Evolutionary conservation across 2,113 vertebrate species (phyloP).

Genomic region (Chloebia gouldiae): DNA sequence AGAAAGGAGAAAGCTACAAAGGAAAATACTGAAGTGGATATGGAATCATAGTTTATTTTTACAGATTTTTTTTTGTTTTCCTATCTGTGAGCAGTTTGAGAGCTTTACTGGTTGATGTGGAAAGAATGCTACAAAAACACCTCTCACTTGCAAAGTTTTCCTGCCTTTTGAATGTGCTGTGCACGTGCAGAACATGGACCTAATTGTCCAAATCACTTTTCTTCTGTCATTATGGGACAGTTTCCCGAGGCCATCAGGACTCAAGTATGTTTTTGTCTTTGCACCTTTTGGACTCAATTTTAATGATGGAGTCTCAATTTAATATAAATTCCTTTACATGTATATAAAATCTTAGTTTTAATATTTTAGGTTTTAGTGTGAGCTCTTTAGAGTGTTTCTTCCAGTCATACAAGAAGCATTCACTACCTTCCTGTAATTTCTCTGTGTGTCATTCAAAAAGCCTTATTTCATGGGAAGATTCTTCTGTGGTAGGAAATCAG

Average conservation of each 20-base stretch:
- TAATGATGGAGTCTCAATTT: not conserved
- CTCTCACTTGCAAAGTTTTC: not conserved
- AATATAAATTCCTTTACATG: not conserved
- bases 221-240: rapidly evolving
- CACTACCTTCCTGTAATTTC: not conserved
- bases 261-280: not conserved
- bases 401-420: not conserved
- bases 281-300: not conserved
- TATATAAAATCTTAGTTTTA: not conserved
- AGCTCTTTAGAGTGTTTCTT: not conserved
- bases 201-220: not conserved
- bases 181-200: rapidly evolving
- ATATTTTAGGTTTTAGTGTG: not conserved
- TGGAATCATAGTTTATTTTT: not conserved
- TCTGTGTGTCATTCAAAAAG: not conserved
- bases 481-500: not conserved
- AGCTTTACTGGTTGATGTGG: not conserved
- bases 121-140: not conserved
- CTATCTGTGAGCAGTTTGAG: not conserved
- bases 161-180: not conserved
- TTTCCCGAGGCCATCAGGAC: not conserved
- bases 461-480: not conserved
- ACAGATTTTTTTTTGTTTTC: not conserved
- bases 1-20: not conserved
- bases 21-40: not conserved